Evolutionary conservation across 2,113 vertebrate genomes (phyloP).

Genomic region (Sinocyclocheilus maitianheensis): DNA sequence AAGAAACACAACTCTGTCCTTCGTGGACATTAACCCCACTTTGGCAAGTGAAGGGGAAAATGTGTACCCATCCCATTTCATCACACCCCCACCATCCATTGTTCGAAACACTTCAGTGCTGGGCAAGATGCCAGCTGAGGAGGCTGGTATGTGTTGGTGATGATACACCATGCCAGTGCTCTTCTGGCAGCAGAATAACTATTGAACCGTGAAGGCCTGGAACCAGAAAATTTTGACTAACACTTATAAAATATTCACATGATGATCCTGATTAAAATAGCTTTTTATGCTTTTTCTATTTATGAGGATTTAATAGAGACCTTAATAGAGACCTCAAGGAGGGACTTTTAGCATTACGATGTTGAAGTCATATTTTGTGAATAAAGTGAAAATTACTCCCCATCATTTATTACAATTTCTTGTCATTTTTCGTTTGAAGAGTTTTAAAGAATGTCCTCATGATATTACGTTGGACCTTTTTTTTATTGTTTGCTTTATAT

Average conservation of each 20-base stretch:
- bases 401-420: no score
- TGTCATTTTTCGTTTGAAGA: neutral
- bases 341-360: neutral
- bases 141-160: constrained; percentile 51
- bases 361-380: neutral
- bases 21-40: constrained; percentile 54
- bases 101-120: constrained; percentile 44
- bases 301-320: constrained; percentile 14
- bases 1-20: constrained; percentile 33
- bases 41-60: constrained; percentile 57
- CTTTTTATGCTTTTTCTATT: constrained; percentile 63
- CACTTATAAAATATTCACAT: constrained; percentile 71
- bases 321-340: neutral
- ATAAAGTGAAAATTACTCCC: neutral
- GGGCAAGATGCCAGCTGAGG: constrained; percentile 59
- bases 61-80: constrained; percentile 46
- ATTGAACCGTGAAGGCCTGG: constrained; percentile 66
- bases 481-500: neutral
- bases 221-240: constrained; percentile 71
- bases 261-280: constrained; percentile 70
- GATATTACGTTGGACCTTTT: neutral
- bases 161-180: constrained; percentile 40
- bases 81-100: constrained; percentile 29
- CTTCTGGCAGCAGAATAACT: constrained; percentile 56
- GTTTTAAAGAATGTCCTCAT: neutral